Base-by-base conservation (phyloP, 2,888 invertebrate species). In the Sinohyriopsis cumingii region DNA sequence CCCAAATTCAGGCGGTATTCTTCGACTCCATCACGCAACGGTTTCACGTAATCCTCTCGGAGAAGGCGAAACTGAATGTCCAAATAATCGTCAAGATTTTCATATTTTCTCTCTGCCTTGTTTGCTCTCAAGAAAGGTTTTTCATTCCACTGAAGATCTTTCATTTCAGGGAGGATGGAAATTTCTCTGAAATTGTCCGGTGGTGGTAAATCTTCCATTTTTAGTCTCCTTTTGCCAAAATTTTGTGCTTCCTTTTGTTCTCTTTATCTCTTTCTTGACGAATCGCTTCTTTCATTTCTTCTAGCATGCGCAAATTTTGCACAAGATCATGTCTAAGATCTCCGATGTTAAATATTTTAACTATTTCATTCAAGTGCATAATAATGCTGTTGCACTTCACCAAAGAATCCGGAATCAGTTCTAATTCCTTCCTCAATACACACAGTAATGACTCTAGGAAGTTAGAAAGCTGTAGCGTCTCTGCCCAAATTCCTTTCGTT, bases 1-100 rank as follows among this genome's bases (percentile, higher is more conserved):
- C 68, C 65, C n/a, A 70, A 33, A 12, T 67, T 71, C 15, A 57
- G 55, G 77, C 91, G 85, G 82, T 92, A 93, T 83, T 92, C 91
- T 78, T 87, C 85, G 85, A 95, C 92, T 71, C 94, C 94, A 82
- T 93, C 92, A 55, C 95, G 90, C 33, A 96, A 87, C 0, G 96
- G 95, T 33, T 92, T 91, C 55, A 95, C 92, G 85, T 94, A 95
- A 89, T 96, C 96, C 90, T 96, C 95, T 55, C 95, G 90, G 63
- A 96, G 86, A 54, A 96, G 91, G 45, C 94, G 92, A 85, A 95
- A 95, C 81, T 96, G 96, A 4, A 86, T 91, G 80, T 95, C 94
- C 25, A 96, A 90, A 86, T 96, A 96, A 82, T 95, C 93, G 65
- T 93, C 92, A 1, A 93, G 91, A 84, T 91, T 91, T 5, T 90